Conservation (phyloP, 2,888 invertebrate species). For the Ptychoptera albimana region DNA sequence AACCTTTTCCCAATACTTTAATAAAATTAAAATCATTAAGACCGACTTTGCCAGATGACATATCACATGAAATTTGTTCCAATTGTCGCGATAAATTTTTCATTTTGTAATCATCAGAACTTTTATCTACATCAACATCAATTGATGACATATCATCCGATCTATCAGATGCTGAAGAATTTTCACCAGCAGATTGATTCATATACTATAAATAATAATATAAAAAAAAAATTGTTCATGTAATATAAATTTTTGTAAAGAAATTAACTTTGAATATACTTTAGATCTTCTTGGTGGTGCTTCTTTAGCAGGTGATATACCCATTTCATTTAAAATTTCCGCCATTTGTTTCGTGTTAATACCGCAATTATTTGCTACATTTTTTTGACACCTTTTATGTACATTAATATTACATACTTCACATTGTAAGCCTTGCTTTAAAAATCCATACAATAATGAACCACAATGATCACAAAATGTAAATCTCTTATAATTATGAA, state of each 20-base stretch:
- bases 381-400: constrained; percentile 96
- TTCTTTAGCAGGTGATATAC: constrained; percentile 79
- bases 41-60: constrained; percentile 41
- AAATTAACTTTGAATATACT: constrained; percentile 22
- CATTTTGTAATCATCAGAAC: too few relatives aligned
- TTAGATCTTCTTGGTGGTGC: constrained; percentile 46
- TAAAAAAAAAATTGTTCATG: not conserved
- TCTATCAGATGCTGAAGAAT: constrained; percentile 30
- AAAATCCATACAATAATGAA: constrained; percentile 88
- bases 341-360: constrained; percentile 96
- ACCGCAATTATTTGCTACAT: constrained; percentile 98
- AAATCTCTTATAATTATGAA: constrained; percentile 94
- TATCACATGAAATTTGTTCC: constrained; percentile 5
- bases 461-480: constrained; percentile 99
- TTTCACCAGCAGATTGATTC: constrained; percentile 31
- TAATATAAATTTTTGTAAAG: not conserved
- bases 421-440: constrained; percentile 92
- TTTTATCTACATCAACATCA: constrained; percentile 15
- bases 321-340: constrained; percentile 78
- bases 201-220: constrained; percentile 20
- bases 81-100: not conserved
- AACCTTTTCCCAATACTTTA: constrained; percentile 97
- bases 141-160: constrained; percentile 19
- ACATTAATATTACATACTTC: constrained; percentile 95
- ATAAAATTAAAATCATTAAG: constrained; percentile 90